Percentiles rank a stretch among this genome's conserved stretches.
phyloP scores from a whole-genome alignment of 2,797 vertebrate species.

The Psittacula echo region DNA sequence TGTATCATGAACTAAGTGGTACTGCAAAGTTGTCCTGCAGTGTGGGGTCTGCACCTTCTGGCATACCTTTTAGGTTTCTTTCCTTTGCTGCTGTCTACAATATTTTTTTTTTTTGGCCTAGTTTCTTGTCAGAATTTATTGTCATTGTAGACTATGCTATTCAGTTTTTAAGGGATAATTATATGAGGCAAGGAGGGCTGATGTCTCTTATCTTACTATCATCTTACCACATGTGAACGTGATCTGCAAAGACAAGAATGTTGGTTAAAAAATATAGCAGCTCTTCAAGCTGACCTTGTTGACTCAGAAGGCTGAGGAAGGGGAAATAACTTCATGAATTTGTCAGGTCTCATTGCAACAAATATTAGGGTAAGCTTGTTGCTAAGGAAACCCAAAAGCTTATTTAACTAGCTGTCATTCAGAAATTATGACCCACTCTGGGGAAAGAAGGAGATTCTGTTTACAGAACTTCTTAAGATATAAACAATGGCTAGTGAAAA shows the following conservation, averaged over 20 bases:
- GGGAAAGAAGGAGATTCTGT: not conserved
- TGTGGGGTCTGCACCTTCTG: not conserved
- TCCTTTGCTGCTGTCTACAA: not conserved
- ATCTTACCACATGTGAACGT: not conserved
- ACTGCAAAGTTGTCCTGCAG: not conserved
- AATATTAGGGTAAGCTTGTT: slow-evolving; percentile 43
- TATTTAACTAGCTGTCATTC: slow-evolving; percentile 28
- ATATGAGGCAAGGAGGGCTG: not conserved
- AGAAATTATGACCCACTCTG: slow-evolving; percentile 19
- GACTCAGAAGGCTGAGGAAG: not conserved
- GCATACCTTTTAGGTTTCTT: not conserved
- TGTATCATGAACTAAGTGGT: not conserved
- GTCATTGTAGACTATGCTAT: not conserved
- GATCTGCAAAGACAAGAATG: not conserved
- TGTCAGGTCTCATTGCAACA: slow-evolving; percentile 21
- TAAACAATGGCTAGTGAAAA: not conserved
- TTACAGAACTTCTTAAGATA: not conserved
- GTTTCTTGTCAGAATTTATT: not conserved
- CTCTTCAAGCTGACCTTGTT: not conserved
- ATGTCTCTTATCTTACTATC: not conserved
- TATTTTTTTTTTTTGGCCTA: not conserved
- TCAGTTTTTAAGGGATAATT: not conserved
- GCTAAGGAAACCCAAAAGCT: slow-evolving; percentile 37
- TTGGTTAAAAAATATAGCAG: not conserved
- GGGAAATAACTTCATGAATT: not conserved